Evolutionary conservation across 2,888 invertebrate genomes (phyloP).

Genomic region (Phragmatobia fuliginosa): DNA sequence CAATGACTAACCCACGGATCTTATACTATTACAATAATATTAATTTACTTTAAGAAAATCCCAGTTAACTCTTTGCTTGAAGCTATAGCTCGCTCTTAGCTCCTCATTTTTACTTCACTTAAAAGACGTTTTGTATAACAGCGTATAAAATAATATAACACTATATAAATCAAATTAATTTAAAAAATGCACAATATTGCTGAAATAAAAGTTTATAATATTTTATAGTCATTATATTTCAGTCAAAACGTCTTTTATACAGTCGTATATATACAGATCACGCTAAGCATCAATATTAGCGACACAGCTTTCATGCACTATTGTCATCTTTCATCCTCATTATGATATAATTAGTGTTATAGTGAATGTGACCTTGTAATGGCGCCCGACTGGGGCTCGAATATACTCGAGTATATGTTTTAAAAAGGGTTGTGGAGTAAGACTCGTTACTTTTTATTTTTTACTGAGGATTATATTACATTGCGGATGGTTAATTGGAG

Average conservation of each 20-base stretch:
- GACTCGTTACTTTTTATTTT: constrained; percentile 63
- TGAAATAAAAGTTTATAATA: not conserved
- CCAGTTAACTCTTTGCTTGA: constrained; percentile 44
- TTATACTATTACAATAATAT: constrained; percentile 43
- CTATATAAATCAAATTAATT: not conserved
- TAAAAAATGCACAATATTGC: not conserved
- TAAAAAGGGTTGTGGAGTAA: constrained; percentile 84
- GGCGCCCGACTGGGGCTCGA: constrained; percentile 33
- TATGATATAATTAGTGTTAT: constrained; percentile 40
- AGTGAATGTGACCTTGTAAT: constrained; percentile 33
- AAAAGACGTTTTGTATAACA: constrained; percentile 34
- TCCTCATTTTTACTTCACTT: constrained; percentile 21
- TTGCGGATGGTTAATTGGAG: constrained; percentile 50
- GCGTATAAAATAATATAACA: not conserved
- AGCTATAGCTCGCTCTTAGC: constrained; percentile 46
- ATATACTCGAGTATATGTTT: constrained; percentile 36
- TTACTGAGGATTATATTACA: constrained; percentile 29
- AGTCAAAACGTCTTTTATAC: constrained; percentile 29
- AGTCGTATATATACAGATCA: constrained; percentile 31
- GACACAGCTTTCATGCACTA: constrained; percentile 56
- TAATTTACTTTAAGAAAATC: constrained; percentile 37
- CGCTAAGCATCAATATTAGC: constrained; percentile 52
- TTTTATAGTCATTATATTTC: not conserved
- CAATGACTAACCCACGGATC: constrained; percentile 46
- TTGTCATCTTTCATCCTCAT: constrained; percentile 51